A percentile compares a stretch with the other conserved stretches of the same genome.
phyloP scores from a whole-genome alignment of 2,888 invertebrate species.

The Sympetrum striolatum region DNA sequence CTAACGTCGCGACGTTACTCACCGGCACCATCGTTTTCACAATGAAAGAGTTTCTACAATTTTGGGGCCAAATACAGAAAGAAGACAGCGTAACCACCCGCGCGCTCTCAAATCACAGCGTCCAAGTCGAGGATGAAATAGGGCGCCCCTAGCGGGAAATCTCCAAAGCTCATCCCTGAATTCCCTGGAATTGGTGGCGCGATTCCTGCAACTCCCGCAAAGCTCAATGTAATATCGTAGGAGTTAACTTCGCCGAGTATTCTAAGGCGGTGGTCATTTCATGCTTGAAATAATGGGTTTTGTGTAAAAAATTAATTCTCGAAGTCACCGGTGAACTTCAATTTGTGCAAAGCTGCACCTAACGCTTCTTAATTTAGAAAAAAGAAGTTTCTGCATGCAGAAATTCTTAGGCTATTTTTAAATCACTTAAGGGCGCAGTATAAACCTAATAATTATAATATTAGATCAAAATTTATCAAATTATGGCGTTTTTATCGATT shows the following conservation, averaged over 20 bases:
- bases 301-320: not conserved
- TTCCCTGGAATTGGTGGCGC: not conserved
- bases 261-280: too few relatives aligned
- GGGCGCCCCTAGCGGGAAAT: not conserved
- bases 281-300: not conserved
- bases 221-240: not conserved
- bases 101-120: not conserved
- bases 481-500: too few relatives aligned
- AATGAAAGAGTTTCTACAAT: not conserved
- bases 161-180: not conserved
- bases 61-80: not conserved
- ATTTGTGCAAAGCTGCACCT: not conserved
- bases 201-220: not conserved
- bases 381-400: too few relatives aligned
- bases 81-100: not conserved
- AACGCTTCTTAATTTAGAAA: too few relatives aligned
- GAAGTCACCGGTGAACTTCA: not conserved
- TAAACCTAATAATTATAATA: too few relatives aligned
- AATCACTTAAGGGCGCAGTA: too few relatives aligned
- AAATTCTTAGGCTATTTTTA: too few relatives aligned
- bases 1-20: not conserved
- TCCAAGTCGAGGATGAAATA: not conserved
- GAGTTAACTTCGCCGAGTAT: too few relatives aligned
- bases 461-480: too few relatives aligned
- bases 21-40: not conserved